Conservation (phyloP, 2,113 vertebrate species). For the Sitta europaea region DNA sequence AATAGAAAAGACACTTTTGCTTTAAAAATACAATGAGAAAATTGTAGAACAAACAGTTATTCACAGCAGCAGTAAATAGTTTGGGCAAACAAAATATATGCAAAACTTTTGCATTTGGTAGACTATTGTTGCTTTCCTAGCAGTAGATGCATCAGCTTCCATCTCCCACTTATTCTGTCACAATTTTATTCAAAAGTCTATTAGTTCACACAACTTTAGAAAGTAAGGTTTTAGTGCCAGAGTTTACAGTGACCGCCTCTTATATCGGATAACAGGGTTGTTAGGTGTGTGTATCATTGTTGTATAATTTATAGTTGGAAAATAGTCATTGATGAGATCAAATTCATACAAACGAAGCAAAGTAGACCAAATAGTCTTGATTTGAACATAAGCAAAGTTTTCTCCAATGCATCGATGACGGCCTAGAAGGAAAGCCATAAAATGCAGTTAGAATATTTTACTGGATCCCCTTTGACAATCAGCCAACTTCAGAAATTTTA, state of each 20-base stretch:
- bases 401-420: slow-evolving; percentile 98
- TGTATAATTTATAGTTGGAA: slow-evolving; percentile 92
- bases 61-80: neutral
- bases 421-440: slow-evolving; percentile 69
- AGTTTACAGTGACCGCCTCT: slow-evolving; percentile 70
- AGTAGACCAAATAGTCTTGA: slow-evolving; percentile 97
- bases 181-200: neutral
- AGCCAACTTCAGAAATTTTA: neutral
- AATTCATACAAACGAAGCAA: slow-evolving; percentile 91
- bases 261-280: slow-evolving; percentile 90
- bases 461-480: neutral
- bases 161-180: neutral
- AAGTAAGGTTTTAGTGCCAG: neutral
- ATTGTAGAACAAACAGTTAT: neutral
- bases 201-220: neutral
- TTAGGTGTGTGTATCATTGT: slow-evolving; percentile 97
- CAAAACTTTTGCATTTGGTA: neutral
- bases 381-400: slow-evolving; percentile 96
- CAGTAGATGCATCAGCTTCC: neutral
- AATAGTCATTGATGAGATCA: slow-evolving; percentile 88
- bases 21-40: neutral
- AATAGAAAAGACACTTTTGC: neutral
- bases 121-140: neutral
- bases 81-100: neutral
- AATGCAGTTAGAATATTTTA: neutral